Base-by-base conservation (phyloP, 2,888 invertebrate species). In the Acanthoscelides obtectus region DNA sequence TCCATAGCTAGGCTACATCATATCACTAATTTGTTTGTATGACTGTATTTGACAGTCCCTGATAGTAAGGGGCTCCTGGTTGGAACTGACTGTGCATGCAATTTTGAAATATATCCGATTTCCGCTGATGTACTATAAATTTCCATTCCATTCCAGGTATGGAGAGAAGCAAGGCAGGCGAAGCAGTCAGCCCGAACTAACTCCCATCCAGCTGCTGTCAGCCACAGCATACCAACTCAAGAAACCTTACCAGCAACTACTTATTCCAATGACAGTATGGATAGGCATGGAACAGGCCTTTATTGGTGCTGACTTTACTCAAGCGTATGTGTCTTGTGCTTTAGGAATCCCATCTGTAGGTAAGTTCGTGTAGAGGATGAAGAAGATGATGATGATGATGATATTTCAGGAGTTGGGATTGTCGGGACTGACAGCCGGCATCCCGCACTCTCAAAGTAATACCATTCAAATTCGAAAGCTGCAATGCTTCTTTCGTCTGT, bases 261-360 rank as follows among this genome's bases (percentile, higher is more conserved):
- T 99, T 63, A 96, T 98, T 75, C 98, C 98, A 0, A 92, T 99
- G 75, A 99, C 98, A 0, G 88, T 99, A 69, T 99, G 96, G 92
- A 97, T 97, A 80, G 98, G 98, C 72, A 94, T 99, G 91, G 98
- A 98, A 83, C 98, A 98, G 84, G 98, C 97, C 0, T 98, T 97
- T 86, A 94, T 97, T 78, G 94, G 95, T 20, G 97, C 97, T 75
- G 95, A 95, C 80, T 95, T 93, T 83, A 95, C 95, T 5, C 93
- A 93, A 88, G 93, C 93, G 84, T 84, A 84, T 78, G 84, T 85
- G 2, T 84, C 86, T 0, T 96, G 96, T 84, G 94, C 95, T 0
- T 86, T 95, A 81, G 96, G 98, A 25, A 94, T 98, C 69, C 92
- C 95, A 78, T 93, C 94, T 80, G 97, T 99, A 69, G 98, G 45